A percentile compares a stretch with the other conserved stretches of the same genome.
Evolutionary conservation across 2,113 vertebrate species (phyloP).

Genomic region (Silurus glanis): DNA sequence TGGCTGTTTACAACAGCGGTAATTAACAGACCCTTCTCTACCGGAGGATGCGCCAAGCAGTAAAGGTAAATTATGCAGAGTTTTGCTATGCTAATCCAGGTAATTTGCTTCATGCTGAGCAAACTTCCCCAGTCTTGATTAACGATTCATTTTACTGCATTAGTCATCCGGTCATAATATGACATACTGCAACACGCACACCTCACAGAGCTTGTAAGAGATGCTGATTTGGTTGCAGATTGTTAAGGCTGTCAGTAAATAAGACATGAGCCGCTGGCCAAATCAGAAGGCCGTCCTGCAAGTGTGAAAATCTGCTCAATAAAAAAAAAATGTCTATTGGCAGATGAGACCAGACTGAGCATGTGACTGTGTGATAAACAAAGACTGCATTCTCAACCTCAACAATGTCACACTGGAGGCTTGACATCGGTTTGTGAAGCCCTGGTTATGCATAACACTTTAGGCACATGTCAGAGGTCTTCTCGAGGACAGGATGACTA

Average conservation of each 20-base stretch:
- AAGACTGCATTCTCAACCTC: neutral
- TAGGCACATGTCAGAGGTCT: slow-evolving; percentile 51
- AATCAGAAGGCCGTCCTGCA: slow-evolving; percentile 21
- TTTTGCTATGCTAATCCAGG: slow-evolving; percentile 63
- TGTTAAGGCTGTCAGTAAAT: slow-evolving; percentile 37
- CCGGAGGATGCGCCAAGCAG: slow-evolving; percentile 53
- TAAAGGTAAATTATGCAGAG: slow-evolving; percentile 59
- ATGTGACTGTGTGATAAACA: neutral
- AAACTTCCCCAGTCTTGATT: slow-evolving; percentile 59
- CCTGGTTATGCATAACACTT: slow-evolving; percentile 45
- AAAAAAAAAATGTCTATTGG: slow-evolving; percentile 20
- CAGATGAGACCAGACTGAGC: neutral
- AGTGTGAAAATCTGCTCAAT: slow-evolving; percentile 27
- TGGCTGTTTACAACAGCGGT: slow-evolving; percentile 52
- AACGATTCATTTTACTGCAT: slow-evolving; percentile 58
- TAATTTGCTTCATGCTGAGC: slow-evolving; percentile 63
- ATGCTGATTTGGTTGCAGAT: slow-evolving; percentile 29
- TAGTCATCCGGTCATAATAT: slow-evolving; percentile 54
- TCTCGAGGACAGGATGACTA: slow-evolving; percentile 47
- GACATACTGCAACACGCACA: slow-evolving; percentile 40
- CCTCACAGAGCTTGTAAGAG: slow-evolving; percentile 34
- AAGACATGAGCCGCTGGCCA: slow-evolving; percentile 18
- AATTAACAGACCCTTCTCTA: slow-evolving; percentile 57
- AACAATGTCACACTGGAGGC: neutral
- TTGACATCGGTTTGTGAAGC: neutral